Evolutionary conservation across 2,113 vertebrate genomes (phyloP).

Genomic region (Gasterosteus aculeatus): DNA sequence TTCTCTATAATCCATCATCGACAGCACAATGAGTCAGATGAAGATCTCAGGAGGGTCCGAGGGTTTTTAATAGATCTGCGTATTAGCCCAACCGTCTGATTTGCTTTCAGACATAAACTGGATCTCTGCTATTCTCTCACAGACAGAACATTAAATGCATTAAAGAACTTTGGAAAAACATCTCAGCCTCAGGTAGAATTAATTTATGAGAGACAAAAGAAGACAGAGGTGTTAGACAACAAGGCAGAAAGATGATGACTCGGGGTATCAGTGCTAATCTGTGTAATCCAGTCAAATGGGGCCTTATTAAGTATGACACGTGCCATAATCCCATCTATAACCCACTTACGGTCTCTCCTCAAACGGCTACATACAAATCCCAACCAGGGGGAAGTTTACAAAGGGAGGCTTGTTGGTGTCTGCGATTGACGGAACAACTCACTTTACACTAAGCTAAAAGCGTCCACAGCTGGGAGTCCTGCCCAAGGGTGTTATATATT

Average conservation of each 20-base stretch:
- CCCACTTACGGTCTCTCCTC: slow-evolving; percentile 24
- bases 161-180: no score
- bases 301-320: slow-evolving; percentile 41
- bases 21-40: background rate
- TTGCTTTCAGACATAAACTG: background rate
- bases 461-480: background rate
- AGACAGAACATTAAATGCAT: background rate
- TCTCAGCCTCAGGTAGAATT: background rate
- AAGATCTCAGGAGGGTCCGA: background rate
- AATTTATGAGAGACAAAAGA: background rate
- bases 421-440: background rate
- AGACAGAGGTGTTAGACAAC: slow-evolving; percentile 24
- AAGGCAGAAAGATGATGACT: slow-evolving; percentile 38
- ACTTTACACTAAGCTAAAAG: background rate
- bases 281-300: slow-evolving; percentile 56
- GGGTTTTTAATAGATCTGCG: background rate
- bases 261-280: slow-evolving; percentile 49
- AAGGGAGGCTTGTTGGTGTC: background rate
- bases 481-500: background rate
- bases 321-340: slow-evolving; percentile 50
- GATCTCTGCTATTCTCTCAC: background rate
- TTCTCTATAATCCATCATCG: background rate
- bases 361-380: background rate
- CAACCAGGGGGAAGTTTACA: background rate
- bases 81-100: background rate